Evolutionary conservation across 2,888 invertebrate genomes (phyloP), one percentile per base, ranked within the genome.

Genomic region (Clitarchus hookeri): DNA sequence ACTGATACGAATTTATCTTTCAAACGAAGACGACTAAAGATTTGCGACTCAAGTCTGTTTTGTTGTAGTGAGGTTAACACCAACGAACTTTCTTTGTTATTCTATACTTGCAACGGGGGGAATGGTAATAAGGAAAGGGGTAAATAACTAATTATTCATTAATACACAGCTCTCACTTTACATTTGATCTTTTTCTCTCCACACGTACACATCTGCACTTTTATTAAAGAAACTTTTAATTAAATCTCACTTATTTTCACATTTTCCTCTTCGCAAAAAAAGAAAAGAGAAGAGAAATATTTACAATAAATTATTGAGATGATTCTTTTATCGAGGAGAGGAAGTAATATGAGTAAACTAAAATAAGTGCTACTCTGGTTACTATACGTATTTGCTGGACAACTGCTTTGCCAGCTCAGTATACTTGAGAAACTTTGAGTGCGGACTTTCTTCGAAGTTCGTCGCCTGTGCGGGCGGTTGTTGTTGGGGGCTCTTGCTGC

Each of bases 351-450:
- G 65, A 65, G 65, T 65, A 1, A 65, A 65, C 65, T 65, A 65
- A 65, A 65, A 19, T 4, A 65, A n/a, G 65, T n/a, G 65, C 65
- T 65, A 65, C 23, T 65, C 27, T 12, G 53, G 54, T 25, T 86
- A 84, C 95, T 96, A 97, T 94, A 97, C 96, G 93, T 98, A 98
- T 93, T 98, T 98, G 93, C 98, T 98, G 91, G 98, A 98, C 92
- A 99, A 94, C 93, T 99, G 98, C 93, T 98, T 98, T 91, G 99
- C 99, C 93, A 99, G 95, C 93, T 99, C 98, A 91, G 98, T 98
- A 93, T 99, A 99, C 93, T 98, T 98, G 90, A 98, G 95, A 94
- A 98, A 98, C 94, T 98, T 99, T 90, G 98, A 98, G 93, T 98
- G 98, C 84, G 98, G 97, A 91, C 97, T 97, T 92, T 98, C 98